These are phyloP conservation scores for Cyanoliseus patagonus DNA, from an alignment of 2,113 vertebrate species.

Conservation along the genomic window DNA sequence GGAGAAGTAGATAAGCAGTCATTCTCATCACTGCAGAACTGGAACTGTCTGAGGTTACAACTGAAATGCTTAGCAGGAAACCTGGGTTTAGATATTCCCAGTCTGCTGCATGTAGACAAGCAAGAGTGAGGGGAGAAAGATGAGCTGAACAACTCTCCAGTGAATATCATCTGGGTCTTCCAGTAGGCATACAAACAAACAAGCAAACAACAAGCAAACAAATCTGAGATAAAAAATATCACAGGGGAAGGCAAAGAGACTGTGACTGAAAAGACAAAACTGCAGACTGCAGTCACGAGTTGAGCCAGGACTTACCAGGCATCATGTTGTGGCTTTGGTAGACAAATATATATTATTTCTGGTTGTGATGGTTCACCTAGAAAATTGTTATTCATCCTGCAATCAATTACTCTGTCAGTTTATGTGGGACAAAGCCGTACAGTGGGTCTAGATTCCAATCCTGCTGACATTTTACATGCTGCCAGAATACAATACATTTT, in stretches of 20 bases:
- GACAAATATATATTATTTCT: not conserved
- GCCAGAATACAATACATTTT: conserved; percentile 33
- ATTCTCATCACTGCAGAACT: not conserved
- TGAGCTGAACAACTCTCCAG: not conserved
- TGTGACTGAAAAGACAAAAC: not conserved
- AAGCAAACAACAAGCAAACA: not conserved
- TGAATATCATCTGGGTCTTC: not conserved
- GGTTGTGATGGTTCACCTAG: conserved; percentile 14
- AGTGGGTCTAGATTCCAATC: not conserved
- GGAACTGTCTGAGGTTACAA: not conserved
- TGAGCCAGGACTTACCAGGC: not conserved
- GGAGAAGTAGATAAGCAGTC: not conserved
- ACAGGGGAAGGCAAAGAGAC: not conserved
- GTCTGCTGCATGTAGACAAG: not conserved
- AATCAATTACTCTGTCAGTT: conserved; percentile 1
- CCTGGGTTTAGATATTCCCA: not conserved
- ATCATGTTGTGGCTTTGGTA: not conserved
- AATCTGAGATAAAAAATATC: not conserved
- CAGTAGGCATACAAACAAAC: not conserved
- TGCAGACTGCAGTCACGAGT: not conserved
- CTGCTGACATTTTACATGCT: conserved; percentile 46
- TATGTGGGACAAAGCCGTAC: not conserved
- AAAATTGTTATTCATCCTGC: not conserved
- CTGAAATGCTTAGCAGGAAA: not conserved
- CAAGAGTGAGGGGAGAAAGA: not conserved